phyloP scores from a whole-genome alignment of 1,140 invertebrate species.

The Maniola jurtina region DNA sequence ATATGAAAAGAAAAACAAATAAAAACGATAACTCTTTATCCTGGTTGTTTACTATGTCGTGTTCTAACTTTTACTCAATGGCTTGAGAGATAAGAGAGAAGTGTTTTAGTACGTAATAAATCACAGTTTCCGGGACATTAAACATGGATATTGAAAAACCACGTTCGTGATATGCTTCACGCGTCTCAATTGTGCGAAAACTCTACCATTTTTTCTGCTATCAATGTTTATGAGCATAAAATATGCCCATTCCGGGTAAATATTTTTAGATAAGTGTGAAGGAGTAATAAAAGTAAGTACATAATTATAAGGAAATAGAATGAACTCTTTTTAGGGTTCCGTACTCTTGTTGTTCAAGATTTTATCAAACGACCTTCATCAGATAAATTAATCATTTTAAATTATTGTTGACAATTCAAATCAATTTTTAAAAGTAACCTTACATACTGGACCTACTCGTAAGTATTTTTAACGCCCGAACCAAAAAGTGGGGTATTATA shows the following conservation, averaged over 20 bases:
- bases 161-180: constrained; percentile 63
- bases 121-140: constrained; percentile 71
- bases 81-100: constrained; percentile 46
- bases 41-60: neutral
- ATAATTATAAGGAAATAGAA: too few species aligned
- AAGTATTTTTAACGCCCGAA: too few species aligned
- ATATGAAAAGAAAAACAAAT: neutral
- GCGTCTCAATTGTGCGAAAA: constrained; percentile 61
- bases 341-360: too few species aligned
- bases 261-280: neutral
- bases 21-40: neutral
- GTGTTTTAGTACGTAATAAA: constrained; percentile 67
- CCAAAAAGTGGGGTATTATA: too few species aligned
- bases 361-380: too few species aligned
- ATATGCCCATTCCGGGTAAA: neutral
- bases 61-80: neutral
- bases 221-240: constrained; percentile 21
- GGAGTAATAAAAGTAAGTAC: too few species aligned
- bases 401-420: too few species aligned
- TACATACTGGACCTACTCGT: too few species aligned
- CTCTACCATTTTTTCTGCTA: constrained; percentile 48
- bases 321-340: too few species aligned
- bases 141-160: constrained; percentile 65
- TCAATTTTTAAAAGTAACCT: too few species aligned
- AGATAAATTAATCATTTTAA: too few species aligned